Base-by-base conservation (phyloP, 1,140 invertebrate genomes). In the Diachasma alloeum region DNA sequence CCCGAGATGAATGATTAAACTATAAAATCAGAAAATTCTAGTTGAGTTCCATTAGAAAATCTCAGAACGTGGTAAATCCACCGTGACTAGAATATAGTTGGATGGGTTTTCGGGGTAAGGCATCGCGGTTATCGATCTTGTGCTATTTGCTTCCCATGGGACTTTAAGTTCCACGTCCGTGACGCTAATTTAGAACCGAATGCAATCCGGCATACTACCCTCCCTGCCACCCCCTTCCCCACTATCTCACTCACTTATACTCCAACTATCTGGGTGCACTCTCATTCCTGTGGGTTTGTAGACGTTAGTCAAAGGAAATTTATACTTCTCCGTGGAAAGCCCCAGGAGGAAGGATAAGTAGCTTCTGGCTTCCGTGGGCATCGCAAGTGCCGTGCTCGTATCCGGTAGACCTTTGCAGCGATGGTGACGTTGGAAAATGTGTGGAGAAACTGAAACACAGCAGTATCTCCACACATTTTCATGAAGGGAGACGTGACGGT, bases 321-420 rank as follows among this genome's bases (percentile, higher is more conserved):
- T 83, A 80, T 83, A 82, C 81, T 68, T 37, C 31, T 68, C 26
- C 70, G 79, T 5, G 72, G n/a, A 74, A 71, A 53, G 48, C 67
- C 76, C 72, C 81, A 82, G 79, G 75, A 80, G 70, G 79, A 76
- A 78, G 83, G 82, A 86, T 84, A 83, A 86, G 86, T 87, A 85
- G 81, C 81, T 79, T 77, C 71, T 82, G 82, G 81, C 84, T 88
- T 87, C 85, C 80, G 85, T 81, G 66, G 74, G 80, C 73, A 83
- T 76, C 59, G 44, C 67, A 36, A 37, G 78, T 48, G 46, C 19
- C 36, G 68, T 70, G 63, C 36, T 59, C 71, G 77, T 76, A 79
- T 76, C 39, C 69, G 69, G 22, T 19, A 26, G 53, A 17, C 36
- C 48, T 6, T 53, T 17, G 48, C 17, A 59, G n/a, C 19, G 39